Percentiles rank a stretch among this genome's conserved stretches.
phyloP scores from a whole-genome alignment of 2,797 vertebrate genomes.

The Pangasius krempfi region DNA sequence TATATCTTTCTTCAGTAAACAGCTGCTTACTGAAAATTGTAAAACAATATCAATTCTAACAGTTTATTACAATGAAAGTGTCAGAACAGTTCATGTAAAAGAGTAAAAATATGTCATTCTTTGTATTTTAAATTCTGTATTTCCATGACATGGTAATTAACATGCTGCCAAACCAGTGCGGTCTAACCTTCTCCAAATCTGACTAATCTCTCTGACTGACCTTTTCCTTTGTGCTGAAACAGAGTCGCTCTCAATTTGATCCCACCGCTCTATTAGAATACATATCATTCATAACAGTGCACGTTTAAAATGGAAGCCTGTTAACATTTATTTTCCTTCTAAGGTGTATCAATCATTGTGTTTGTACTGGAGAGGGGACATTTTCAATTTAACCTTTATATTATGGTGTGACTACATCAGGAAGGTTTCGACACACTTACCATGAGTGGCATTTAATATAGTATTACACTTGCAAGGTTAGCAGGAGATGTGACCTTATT shows the following conservation, averaged over 20 bases:
- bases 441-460: conserved; percentile 99
- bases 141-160: conserved; percentile 54
- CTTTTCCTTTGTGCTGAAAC: conserved; percentile 75
- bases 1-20: background rate
- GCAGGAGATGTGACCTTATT: conserved; percentile 95
- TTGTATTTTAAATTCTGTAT: conserved; percentile 21
- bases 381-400: conserved; percentile 91
- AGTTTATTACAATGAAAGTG: conserved; percentile 6
- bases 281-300: conserved; percentile 68
- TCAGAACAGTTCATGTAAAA: conserved; percentile 13
- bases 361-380: conserved; percentile 82
- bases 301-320: conserved; percentile 67
- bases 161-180: conserved; percentile 49
- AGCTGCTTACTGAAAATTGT: background rate
- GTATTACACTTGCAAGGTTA: conserved; percentile 89
- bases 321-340: conserved; percentile 81
- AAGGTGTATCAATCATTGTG: conserved; percentile 93
- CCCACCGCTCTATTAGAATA: conserved; percentile 70
- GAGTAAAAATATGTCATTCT: conserved; percentile 40
- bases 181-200: conserved; percentile 56
- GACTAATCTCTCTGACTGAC: conserved; percentile 69
- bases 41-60: background rate
- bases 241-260: conserved; percentile 73
- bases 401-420: conserved; percentile 82
- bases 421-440: conserved; percentile 85